These are phyloP conservation scores for Etheostoma nigrum DNA, from an alignment of 2,797 vertebrate genomes.

Conservation along the genomic window DNA sequence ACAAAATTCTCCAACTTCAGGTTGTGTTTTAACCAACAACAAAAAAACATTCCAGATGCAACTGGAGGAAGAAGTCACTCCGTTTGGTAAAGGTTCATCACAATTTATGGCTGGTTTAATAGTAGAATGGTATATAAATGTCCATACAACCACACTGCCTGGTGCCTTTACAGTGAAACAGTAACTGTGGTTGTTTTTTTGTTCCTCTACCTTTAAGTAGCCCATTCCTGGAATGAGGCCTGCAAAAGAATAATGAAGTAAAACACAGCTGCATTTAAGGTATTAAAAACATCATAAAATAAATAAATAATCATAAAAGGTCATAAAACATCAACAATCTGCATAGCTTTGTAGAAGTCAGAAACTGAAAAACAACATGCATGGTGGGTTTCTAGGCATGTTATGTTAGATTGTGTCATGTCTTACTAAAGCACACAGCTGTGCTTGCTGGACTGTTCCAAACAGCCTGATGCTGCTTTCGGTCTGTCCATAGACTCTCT, in stretches of 20 bases:
- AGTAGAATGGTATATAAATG: neutral
- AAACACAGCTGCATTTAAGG: conserved; percentile 37
- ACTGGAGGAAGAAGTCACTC: conserved; percentile 8
- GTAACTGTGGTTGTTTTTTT: conserved; percentile 20
- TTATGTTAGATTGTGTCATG: conserved; percentile 67
- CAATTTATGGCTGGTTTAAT: conserved; percentile 27
- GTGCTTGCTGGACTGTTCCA: conserved; percentile 52
- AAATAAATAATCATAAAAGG: too few species aligned
- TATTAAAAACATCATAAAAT: too few species aligned
- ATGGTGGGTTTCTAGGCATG: conserved; percentile 51
- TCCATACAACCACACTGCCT: conserved; percentile 23
- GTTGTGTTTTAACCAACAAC: neutral
- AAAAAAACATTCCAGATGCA: neutral
- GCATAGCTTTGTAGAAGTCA: conserved; percentile 3
- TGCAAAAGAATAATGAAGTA: conserved; percentile 34
- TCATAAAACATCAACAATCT: conserved; percentile 36
- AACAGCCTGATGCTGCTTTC: conserved; percentile 42
- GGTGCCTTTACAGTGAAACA: conserved; percentile 24
- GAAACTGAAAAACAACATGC: conserved; percentile 34
- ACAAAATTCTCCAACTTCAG: neutral
- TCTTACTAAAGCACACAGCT: conserved; percentile 65
- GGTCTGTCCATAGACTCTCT: conserved; percentile 50
- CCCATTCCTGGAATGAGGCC: conserved; percentile 31
- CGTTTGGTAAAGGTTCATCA: conserved; percentile 9
- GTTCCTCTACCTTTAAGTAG: conserved; percentile 28